Percentiles rank a stretch among this genome's conserved stretches.
Evolutionary conservation across 2,113 vertebrate species (phyloP).

Genomic region (Chaetodon trifascialis): DNA sequence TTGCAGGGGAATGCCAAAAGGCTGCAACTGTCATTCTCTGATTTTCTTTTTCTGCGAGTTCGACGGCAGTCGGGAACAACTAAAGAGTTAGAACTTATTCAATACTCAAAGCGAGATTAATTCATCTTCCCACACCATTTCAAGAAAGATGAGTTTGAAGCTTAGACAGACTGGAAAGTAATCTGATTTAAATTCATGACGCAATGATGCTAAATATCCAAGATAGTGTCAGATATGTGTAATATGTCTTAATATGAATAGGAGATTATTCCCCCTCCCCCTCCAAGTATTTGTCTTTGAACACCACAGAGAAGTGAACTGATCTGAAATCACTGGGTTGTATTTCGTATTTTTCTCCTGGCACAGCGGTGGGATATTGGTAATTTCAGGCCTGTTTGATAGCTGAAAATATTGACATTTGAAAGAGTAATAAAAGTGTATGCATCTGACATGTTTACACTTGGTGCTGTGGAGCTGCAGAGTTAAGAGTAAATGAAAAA

Average conservation of each 20-base stretch:
- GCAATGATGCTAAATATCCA: neutral
- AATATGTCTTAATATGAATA: neutral
- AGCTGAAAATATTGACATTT: slow-evolving; percentile 54
- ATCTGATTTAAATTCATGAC: slow-evolving; percentile 15
- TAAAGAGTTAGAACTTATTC: slow-evolving; percentile 8
- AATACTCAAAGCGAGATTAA: slow-evolving; percentile 9
- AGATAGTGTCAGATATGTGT: neutral
- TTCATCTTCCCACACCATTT: slow-evolving; percentile 2
- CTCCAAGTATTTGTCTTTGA: neutral
- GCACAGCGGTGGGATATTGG: slow-evolving; percentile 13
- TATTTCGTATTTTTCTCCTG: slow-evolving; percentile 1
- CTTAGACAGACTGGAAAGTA: neutral
- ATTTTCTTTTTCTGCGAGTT: slow-evolving; percentile 23
- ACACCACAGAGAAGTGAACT: neutral
- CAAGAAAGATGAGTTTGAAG: neutral
- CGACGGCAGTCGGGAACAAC: slow-evolving; percentile 2
- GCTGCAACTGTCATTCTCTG: slow-evolving; percentile 5
- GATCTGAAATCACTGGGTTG: slow-evolving; percentile 16
- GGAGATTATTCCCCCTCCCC: neutral
- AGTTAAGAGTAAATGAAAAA: slow-evolving; percentile 22
- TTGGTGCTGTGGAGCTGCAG: slow-evolving; percentile 36
- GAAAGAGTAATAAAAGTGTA: slow-evolving; percentile 45
- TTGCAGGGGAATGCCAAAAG: slow-evolving; percentile 42
- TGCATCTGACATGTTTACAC: slow-evolving; percentile 53
- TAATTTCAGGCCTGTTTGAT: slow-evolving; percentile 32